A percentile compares a stretch with the other conserved stretches of the same genome.
phyloP scores from a whole-genome alignment of 2,888 invertebrate species.

The Leptogaster cylindrica region DNA sequence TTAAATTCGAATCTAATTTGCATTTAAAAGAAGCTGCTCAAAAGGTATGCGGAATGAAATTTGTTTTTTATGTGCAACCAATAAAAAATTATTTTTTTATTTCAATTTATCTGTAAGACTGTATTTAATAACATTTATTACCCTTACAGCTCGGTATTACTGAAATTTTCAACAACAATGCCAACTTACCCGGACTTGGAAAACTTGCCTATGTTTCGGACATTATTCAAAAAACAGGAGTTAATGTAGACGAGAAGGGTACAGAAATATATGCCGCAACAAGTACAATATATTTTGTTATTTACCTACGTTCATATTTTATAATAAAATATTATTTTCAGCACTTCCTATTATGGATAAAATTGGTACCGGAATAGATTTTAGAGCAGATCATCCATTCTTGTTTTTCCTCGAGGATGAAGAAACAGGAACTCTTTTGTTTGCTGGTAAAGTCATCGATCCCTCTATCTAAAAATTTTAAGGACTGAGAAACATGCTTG shows the following conservation, averaged over 20 bases:
- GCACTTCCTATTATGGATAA: no score
- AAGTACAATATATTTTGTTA: no score
- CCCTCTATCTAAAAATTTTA: conserved; percentile 61
- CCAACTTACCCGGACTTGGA: not conserved
- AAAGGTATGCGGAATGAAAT: no score
- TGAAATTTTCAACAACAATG: not conserved
- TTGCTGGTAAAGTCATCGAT: conserved; percentile 75
- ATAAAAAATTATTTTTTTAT: no score
- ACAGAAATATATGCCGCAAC: not conserved
- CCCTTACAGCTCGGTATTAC: not conserved
- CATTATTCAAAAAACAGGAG: not conserved
- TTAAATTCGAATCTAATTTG: not conserved
- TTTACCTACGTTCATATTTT: no score
- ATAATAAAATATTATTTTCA: no score
- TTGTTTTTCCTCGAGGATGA: conserved; percentile 82
- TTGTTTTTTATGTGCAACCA: no score
- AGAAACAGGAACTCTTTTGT: conserved; percentile 72
- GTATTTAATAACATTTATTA: not conserved
- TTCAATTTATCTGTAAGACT: not conserved
- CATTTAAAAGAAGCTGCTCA: not conserved
- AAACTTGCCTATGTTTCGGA: not conserved
- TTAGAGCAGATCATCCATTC: conserved; percentile 77
- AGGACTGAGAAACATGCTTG: no score
- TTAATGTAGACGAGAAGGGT: not conserved
- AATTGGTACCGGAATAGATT: conserved; percentile 65